Evolutionary conservation across 1,140 invertebrate species (phyloP), one percentile per base, ranked within the genome.

Genomic region (Camponotus floridanus): DNA sequence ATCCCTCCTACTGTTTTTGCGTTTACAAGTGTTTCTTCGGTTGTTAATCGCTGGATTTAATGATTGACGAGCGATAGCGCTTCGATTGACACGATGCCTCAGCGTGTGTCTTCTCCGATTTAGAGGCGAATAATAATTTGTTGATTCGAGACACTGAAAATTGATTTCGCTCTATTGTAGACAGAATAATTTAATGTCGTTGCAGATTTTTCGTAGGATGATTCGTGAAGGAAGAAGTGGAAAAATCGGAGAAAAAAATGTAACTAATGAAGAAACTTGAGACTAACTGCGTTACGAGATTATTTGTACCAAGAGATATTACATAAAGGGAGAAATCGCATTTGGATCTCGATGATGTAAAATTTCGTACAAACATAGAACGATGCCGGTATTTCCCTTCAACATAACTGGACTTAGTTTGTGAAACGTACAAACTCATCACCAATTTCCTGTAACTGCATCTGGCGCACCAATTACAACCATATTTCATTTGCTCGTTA

Each of bases 1-100:
- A 89, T 89, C 88, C 65, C 80, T 86, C 33, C 18, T 45, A 45
- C 59, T 21, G 42, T 59, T 48, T 65, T 39, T 39, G 80, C 65
- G 61, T 57, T 73, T 61, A n/a, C 48, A 5, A 65, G 73, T 39
- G 71, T 33, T 73, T 76, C 51, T 76, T 62, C 21, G 36, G 1
- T 39, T 80, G 15, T 15, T 45, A 68, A 79, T 79, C 31, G 42
- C 11, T 51, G n/a, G 26, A 11, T 21, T 21, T 73, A 13, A 42
- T 39, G 26, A 9, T 59, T 13, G 59, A 48, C 13, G 68, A 33
- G 31, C 7, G 39, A 1, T 45, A 15, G 48, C 13, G 39, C 26
- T 26, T 26, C 6, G 36, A 8, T 74, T 26, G 55, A 33, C 26
- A 67, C 68, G 15, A 81, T 33, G 68, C 39, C 39, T 42, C 79